Percentiles rank a stretch among this genome's conserved stretches.
Conservation (phyloP, 1,140 invertebrate genomes). For the Gerris buenoi region DNA sequence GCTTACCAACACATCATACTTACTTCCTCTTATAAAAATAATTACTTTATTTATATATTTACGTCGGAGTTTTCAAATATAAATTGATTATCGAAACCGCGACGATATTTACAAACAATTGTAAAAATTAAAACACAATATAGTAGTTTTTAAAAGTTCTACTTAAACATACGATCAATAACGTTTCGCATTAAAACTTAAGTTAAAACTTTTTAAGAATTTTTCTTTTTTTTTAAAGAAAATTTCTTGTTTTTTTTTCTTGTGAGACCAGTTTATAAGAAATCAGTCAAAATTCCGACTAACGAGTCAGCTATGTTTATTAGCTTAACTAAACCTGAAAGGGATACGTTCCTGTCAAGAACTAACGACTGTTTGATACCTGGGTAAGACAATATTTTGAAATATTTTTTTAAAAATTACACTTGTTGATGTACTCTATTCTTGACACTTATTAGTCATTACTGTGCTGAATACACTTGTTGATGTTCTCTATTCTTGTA, state of each 20-base stretch:
- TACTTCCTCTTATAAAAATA: background rate
- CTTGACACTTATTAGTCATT: too few species aligned
- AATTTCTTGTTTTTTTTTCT: background rate
- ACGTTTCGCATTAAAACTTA: background rate
- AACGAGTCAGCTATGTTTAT: constrained; percentile 25
- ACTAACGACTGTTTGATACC: constrained; percentile 34
- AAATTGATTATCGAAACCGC: too few species aligned
- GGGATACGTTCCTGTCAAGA: constrained; percentile 31
- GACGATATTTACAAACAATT: too few species aligned
- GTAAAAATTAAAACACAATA: too few species aligned
- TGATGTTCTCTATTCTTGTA: too few species aligned
- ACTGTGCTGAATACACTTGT: too few species aligned
- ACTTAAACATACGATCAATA: background rate
- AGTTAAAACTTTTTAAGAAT: background rate
- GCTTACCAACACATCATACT: background rate
- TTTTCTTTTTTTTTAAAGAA: background rate
- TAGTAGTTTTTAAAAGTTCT: too few species aligned
- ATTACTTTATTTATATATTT: background rate
- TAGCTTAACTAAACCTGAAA: constrained; percentile 32
- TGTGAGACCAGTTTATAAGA: background rate
- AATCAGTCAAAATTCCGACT: background rate
- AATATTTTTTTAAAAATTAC: too few species aligned
- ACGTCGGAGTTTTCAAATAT: background rate
- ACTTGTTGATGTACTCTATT: too few species aligned
- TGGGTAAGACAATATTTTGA: constrained; percentile 28